Base-by-base conservation (phyloP, 2,113 vertebrate genomes). In the Rhinogobius similis region DNA sequence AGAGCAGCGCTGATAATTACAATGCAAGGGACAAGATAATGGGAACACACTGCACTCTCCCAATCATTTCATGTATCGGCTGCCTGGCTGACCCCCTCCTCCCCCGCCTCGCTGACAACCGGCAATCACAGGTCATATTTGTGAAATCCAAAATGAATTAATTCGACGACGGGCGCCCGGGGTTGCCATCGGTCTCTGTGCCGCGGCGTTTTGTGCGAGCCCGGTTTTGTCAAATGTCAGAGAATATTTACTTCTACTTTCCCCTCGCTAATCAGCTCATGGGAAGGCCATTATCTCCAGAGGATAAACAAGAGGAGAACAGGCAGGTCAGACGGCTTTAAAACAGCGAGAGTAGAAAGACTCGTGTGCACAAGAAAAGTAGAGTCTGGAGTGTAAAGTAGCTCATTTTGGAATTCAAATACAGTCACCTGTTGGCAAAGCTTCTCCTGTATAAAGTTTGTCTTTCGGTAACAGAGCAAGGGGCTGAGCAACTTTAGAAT, bases 1-100 rank as follows among this genome's bases (percentile, higher is more conserved):
- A 95, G 94, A 92, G 92, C 91, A 93, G 90, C 81, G 82, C 85
- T 88, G 90, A 92, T 93, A 94, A 95, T 93, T 95, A 93, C 86
- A 90, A 94, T 91, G 87, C 86, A 89, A 88, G 83, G 94, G 94
- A 95, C 92, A 94, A 94, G 92, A 94, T 94, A 96, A 95, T 94
- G 91, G 91, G 93, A 94, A 94, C 90, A 90, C 93, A 88, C 89
- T 80, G 68, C 89, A 86, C 87, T 91, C 90, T 90, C 88, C 92
- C 93, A 90, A 92, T 93, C 92, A 93, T 93, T 93, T 93, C 90
- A 92, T 90, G 75, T 93, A 93, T 93, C 90, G 93, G 86, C 85
- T 92, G 70, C 79, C 76, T 55, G 76, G 84, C 83, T 94, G 87
- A 92, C 90, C 83, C 69, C 72, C 84, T 68, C 9, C 64, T 32